phyloP scores from a whole-genome alignment of 2,113 vertebrate species.

The Oreotragus oreotragus region DNA sequence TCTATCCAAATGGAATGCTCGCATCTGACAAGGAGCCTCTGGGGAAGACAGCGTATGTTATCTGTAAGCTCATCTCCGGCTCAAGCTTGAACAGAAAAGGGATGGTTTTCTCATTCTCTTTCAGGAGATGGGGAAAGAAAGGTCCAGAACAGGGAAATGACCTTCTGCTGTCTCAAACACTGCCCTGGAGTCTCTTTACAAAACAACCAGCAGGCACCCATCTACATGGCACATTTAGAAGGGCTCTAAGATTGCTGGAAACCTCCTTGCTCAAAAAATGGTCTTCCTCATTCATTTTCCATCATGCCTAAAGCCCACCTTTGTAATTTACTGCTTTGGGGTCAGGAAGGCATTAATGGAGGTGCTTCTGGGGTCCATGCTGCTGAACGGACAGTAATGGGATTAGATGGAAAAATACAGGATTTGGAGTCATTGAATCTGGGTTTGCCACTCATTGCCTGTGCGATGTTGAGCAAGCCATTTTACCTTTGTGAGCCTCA shows the following conservation, averaged over 20 bases:
- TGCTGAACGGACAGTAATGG: fast-evolving
- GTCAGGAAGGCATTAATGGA: not conserved
- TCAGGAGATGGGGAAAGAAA: constrained; percentile 30
- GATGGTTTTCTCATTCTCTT: not conserved
- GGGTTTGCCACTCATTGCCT: not conserved
- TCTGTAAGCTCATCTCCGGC: not conserved
- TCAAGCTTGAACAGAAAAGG: not conserved
- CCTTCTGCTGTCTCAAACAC: not conserved
- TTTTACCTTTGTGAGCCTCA: not conserved
- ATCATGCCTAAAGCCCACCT: not conserved
- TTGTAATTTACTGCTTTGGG: not conserved
- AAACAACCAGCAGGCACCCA: not conserved
- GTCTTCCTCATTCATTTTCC: not conserved
- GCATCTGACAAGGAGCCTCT: not conserved
- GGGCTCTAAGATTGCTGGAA: not conserved
- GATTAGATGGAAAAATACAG: not conserved
- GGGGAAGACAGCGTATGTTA: not conserved
- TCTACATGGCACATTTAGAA: fast-evolving
- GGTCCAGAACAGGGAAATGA: not conserved
- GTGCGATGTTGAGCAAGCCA: not conserved
- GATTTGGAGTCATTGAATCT: not conserved
- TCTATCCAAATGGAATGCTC: not conserved
- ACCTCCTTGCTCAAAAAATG: not conserved
- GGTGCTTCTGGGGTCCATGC: not conserved
- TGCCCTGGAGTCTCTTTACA: not conserved